Evolutionary conservation across 2,888 invertebrate genomes (phyloP).

Genomic region (Caenorhabditis becei): DNA sequence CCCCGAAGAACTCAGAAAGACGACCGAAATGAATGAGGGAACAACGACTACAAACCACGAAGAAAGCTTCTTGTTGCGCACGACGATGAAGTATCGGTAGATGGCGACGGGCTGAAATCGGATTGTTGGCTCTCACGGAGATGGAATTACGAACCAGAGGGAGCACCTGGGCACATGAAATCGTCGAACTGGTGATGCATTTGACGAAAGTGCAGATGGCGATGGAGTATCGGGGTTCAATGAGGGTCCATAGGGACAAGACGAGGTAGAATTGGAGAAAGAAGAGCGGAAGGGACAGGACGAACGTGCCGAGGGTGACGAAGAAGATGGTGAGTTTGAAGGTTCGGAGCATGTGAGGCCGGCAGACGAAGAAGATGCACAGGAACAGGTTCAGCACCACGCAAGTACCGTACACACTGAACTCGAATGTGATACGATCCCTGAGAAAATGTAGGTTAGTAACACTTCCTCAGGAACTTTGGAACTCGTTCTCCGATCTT

Average conservation of each 20-base stretch:
- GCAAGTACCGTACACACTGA: constrained; percentile 48
- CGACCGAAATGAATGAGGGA: constrained; percentile 41
- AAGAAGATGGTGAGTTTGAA: constrained; percentile 59
- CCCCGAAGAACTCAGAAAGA: constrained; percentile 52
- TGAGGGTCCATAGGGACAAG: constrained; percentile 38
- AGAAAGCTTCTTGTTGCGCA: constrained; percentile 48
- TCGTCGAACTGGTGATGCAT: constrained; percentile 58
- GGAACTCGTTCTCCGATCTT: too few species aligned
- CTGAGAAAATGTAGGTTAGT: constrained; percentile 30
- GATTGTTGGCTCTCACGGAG: constrained; percentile 18
- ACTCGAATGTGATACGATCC: constrained; percentile 60
- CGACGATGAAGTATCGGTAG: constrained; percentile 60
- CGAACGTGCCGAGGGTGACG: constrained; percentile 55
- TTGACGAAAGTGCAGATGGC: constrained; percentile 58
- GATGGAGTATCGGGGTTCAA: constrained; percentile 43
- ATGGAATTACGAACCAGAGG: constrained; percentile 24
- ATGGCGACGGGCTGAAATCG: constrained; percentile 59
- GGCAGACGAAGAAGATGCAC: constrained; percentile 47
- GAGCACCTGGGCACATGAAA: constrained; percentile 57
- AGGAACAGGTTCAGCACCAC: constrained; percentile 53
- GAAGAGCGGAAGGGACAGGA: constrained; percentile 53
- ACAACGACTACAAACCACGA: constrained; percentile 50
- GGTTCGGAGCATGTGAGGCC: constrained; percentile 40
- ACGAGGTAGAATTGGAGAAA: constrained; percentile 54
- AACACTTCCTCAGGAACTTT: not conserved